Percentiles rank a stretch among this genome's conserved stretches.
Conservation (phyloP, 2,888 invertebrate genomes). For the Xylota sylvarum region DNA sequence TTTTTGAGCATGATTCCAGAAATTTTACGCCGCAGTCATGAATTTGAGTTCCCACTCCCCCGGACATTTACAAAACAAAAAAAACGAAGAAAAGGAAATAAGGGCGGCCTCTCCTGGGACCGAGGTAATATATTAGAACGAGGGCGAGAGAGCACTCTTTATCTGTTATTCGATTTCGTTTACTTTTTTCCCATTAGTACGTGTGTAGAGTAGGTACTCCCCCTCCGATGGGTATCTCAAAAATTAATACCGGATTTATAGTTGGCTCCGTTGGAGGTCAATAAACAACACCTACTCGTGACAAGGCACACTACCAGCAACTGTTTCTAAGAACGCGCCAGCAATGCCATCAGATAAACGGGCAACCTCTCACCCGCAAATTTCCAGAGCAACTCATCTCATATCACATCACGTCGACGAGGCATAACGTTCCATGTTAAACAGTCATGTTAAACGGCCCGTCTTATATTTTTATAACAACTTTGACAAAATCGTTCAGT, state of each 20-base stretch:
- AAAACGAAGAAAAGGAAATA: slow-evolving; percentile 29
- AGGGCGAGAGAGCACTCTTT: slow-evolving; percentile 59
- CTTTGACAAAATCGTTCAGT: slow-evolving; percentile 67
- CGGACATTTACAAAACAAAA: slow-evolving; percentile 1
- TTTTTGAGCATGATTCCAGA: slow-evolving; percentile 74
- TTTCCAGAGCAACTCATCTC: slow-evolving; percentile 73
- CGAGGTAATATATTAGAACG: slow-evolving; percentile 73
- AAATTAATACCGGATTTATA: slow-evolving; percentile 76
- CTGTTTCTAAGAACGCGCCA: slow-evolving; percentile 69
- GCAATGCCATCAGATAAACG: slow-evolving; percentile 73
- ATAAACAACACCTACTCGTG: slow-evolving; percentile 76
- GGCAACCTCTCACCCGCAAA: slow-evolving; percentile 62
- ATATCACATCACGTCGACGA: slow-evolving; percentile 54
- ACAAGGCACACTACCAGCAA: slow-evolving; percentile 71
- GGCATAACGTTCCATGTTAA: slow-evolving; percentile 76
- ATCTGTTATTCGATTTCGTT: slow-evolving; percentile 77
- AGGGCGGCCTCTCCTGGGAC: slow-evolving; percentile 73
- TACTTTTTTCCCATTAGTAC: slow-evolving; percentile 73
- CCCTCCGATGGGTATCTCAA: slow-evolving; percentile 61
- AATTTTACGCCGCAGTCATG: slow-evolving; percentile 69
- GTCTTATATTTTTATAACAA: slow-evolving; percentile 76
- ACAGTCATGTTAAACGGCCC: slow-evolving; percentile 74
- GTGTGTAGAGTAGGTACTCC: slow-evolving; percentile 36
- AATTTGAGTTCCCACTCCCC: slow-evolving; percentile 49
- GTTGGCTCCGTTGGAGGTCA: slow-evolving; percentile 76